Percentiles rank a stretch among this genome's conserved stretches.
phyloP scores from a whole-genome alignment of 1,140 invertebrate species.

The Mya arenaria region DNA sequence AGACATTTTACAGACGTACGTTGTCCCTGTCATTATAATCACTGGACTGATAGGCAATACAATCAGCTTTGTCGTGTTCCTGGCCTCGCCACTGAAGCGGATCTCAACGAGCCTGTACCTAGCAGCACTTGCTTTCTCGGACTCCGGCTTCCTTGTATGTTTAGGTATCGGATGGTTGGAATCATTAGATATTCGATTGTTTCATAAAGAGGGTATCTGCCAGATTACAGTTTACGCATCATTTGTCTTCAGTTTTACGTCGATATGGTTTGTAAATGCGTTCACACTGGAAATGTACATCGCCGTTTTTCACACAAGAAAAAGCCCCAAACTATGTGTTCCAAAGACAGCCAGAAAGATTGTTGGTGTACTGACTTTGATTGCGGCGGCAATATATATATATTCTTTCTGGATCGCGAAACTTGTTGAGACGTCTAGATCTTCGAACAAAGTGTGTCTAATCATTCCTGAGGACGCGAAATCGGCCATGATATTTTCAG shows the following conservation, averaged over 20 bases:
- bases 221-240: constrained; percentile 75
- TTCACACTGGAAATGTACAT: constrained; percentile 80
- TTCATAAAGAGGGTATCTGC: constrained; percentile 73
- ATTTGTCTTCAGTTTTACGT: constrained; percentile 78
- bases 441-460: constrained; percentile 50
- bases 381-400: constrained; percentile 65
- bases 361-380: constrained; percentile 57
- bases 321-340: constrained; percentile 70
- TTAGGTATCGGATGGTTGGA: constrained; percentile 84
- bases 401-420: constrained; percentile 69
- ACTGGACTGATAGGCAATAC: constrained; percentile 84
- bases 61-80: constrained; percentile 84
- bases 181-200: constrained; percentile 80
- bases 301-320: constrained; percentile 75
- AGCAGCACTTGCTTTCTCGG: constrained; percentile 83
- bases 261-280: constrained; percentile 79
- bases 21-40: constrained; percentile 83
- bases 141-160: constrained; percentile 83
- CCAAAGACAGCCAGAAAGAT: constrained; percentile 60
- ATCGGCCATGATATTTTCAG: constrained; percentile 83
- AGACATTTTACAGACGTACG: constrained; percentile 75
- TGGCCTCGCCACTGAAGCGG: constrained; percentile 83
- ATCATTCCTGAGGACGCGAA: constrained; percentile 54
- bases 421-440: constrained; percentile 26
- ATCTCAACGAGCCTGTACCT: constrained; percentile 85